A percentile compares a stretch with the other conserved stretches of the same genome.
phyloP scores from a whole-genome alignment of 2,888 invertebrate species.

The Euplexia lucipara region DNA sequence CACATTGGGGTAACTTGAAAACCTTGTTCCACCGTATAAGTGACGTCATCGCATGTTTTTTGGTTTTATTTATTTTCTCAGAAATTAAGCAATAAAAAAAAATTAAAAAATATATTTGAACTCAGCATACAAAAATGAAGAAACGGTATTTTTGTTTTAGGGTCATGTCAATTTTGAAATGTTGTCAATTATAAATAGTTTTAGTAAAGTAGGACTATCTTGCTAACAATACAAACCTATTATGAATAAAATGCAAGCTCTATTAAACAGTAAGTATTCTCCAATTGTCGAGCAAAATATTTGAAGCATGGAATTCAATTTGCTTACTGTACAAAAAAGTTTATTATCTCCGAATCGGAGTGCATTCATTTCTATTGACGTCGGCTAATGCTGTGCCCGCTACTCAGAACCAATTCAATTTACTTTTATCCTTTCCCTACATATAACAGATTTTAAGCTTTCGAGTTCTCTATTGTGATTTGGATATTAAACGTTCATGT shows the following conservation, averaged over 20 bases:
- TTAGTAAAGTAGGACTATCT: constrained; percentile 12
- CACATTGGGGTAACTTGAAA: too few relatives aligned
- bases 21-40: too few relatives aligned
- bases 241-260: constrained; percentile 4
- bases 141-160: too few relatives aligned
- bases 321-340: constrained; percentile 42
- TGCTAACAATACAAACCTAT: constrained; percentile 12
- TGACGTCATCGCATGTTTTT: too few relatives aligned
- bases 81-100: too few relatives aligned
- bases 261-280: constrained; percentile 27
- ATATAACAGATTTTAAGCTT: constrained; percentile 15
- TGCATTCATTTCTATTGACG: constrained; percentile 57
- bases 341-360: constrained; percentile 54
- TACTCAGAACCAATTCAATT: constrained; percentile 40
- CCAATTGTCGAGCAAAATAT: constrained; percentile 32
- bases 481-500: constrained; percentile 8
- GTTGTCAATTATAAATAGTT: too few relatives aligned
- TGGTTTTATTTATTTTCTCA: too few relatives aligned
- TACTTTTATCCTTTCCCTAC: constrained; percentile 33
- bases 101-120: too few relatives aligned
- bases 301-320: constrained; percentile 27
- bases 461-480: not conserved
- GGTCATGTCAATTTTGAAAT: too few relatives aligned
- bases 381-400: constrained; percentile 35
- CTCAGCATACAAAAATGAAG: too few relatives aligned